Percentiles rank a stretch among this genome's conserved stretches.
Evolutionary conservation across 2,888 invertebrate genomes (phyloP).

Genomic region (Cerastis rubricosa): DNA sequence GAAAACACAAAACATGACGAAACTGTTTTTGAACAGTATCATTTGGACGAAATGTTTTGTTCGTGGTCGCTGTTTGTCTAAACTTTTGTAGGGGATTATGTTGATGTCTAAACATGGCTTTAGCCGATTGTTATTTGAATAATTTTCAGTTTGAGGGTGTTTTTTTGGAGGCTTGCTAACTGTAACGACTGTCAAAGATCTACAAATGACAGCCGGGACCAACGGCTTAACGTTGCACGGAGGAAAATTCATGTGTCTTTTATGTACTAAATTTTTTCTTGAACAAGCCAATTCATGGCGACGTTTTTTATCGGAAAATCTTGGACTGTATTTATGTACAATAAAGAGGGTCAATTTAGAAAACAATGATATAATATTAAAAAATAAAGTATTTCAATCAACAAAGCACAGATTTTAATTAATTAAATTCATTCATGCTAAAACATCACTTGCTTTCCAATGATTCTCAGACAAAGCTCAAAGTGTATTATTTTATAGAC

Average conservation of each 20-base stretch:
- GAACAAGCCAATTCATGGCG: neutral
- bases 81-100: conserved; percentile 54
- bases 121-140: conserved; percentile 2
- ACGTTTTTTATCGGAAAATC: neutral
- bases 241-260: neutral
- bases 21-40: conserved; percentile 68
- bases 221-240: neutral
- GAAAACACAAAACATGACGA: conserved; percentile 64
- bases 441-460: conserved; percentile 88
- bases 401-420: conserved; percentile 84
- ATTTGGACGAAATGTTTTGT: conserved; percentile 64
- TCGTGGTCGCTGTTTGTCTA: conserved; percentile 50
- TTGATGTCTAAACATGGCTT: conserved; percentile 39
- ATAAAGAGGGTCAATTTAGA: conserved; percentile 10
- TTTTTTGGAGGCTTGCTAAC: neutral
- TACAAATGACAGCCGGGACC: neutral
- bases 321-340: neutral
- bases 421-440: conserved; percentile 88
- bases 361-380: conserved; percentile 16
- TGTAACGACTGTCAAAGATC: neutral
- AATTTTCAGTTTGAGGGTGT: neutral
- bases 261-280: neutral
- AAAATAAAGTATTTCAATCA: conserved; percentile 75
- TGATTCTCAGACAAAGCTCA: conserved; percentile 88
- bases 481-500: conserved; percentile 90